Evolutionary conservation across 2,888 invertebrate genomes (phyloP).

Genomic region (Tetranychus truncatus): DNA sequence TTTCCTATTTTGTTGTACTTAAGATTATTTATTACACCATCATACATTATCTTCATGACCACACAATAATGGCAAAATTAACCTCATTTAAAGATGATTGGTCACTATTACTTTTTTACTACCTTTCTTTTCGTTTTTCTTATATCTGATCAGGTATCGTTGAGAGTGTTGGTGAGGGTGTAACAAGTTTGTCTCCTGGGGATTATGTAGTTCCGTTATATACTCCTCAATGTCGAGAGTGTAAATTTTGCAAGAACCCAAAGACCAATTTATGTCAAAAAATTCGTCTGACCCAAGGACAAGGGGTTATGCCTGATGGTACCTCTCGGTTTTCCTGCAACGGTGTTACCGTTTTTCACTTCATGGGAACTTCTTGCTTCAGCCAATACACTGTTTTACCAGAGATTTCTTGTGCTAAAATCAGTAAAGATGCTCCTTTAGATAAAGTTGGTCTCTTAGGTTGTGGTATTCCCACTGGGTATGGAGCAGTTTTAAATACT

Average conservation of each 20-base stretch:
- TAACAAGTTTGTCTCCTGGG: conserved; percentile 61
- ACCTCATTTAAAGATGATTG: background rate
- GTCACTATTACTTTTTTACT: background rate
- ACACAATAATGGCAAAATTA: background rate
- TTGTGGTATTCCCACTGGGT: conserved; percentile 85
- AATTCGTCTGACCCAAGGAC: conserved; percentile 47
- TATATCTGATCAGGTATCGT: conserved; percentile 48
- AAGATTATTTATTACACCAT: background rate
- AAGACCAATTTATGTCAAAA: conserved; percentile 95
- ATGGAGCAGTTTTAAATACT: conserved; percentile 79
- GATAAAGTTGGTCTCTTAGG: conserved; percentile 75
- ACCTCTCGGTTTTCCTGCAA: conserved; percentile 65
- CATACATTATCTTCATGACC: background rate
- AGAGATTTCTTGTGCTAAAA: conserved; percentile 82
- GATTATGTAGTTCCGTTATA: conserved; percentile 96
- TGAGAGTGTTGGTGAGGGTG: conserved; percentile 86
- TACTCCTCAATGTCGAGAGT: conserved; percentile 85
- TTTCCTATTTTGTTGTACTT: too few species aligned
- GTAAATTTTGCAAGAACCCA: conserved; percentile 82
- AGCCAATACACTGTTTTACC: conserved; percentile 82
- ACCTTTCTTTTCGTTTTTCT: background rate
- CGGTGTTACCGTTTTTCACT: conserved; percentile 60
- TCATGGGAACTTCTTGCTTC: conserved; percentile 93
- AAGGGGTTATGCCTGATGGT: conserved; percentile 79
- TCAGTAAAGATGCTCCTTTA: conserved; percentile 56